Conservation (phyloP, 53 echinoderm and acorn worm genomes). For the Antedon mediterranea region DNA sequence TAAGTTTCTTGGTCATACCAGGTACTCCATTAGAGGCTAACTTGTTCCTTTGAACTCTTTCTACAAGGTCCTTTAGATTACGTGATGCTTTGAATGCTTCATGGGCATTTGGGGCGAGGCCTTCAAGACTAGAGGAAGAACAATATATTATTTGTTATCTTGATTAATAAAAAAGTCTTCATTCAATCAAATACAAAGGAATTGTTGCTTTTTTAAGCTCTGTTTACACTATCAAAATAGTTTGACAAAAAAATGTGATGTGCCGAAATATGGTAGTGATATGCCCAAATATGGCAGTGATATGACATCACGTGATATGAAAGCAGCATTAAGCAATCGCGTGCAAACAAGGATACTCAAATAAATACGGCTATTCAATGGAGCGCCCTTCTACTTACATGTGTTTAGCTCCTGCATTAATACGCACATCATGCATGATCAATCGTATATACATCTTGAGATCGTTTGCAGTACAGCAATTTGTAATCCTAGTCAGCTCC, state of each 20-base stretch:
- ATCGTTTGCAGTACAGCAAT: constrained; percentile 71
- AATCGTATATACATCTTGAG: constrained; percentile 92
- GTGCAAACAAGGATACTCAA: no score
- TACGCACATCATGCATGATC: constrained; percentile 81
- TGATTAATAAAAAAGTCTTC: no score
- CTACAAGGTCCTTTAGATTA: constrained; percentile 69
- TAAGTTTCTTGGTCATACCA: constrained; percentile 87
- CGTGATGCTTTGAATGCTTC: constrained; percentile 95
- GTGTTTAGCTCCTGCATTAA: constrained; percentile 97
- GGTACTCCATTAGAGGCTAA: constrained; percentile 42
- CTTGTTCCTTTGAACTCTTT: constrained; percentile 53
- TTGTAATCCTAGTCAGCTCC: constrained; percentile 58
- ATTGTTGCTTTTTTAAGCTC: no score
- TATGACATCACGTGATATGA: no score
- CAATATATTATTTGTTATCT: background rate
- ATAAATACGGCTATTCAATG: no score
- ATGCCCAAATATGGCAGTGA: no score
- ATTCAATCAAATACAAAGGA: no score
- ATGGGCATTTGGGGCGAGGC: constrained; percentile 83
- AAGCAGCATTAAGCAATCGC: no score
- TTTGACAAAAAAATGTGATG: no score
- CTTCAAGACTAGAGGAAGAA: constrained; percentile 41
- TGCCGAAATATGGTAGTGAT: no score
- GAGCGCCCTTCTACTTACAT: no score
- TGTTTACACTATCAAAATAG: no score